Base-by-base conservation (phyloP, 2,113 vertebrate genomes). In the Elephantulus edwardii region DNA sequence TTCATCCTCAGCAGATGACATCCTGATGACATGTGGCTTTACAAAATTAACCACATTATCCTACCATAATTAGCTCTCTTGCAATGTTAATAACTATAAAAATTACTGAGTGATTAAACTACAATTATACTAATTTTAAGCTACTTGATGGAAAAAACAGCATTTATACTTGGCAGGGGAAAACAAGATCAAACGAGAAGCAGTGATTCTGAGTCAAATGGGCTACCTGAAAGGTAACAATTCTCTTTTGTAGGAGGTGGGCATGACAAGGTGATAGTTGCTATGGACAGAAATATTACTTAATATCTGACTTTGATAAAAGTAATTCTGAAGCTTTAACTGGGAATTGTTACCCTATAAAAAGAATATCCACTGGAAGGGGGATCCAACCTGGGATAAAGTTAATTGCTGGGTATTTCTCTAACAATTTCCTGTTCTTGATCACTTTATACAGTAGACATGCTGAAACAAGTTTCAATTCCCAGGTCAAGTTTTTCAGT, bases 21-120 rank as follows among this genome's bases (percentile, higher is more conserved):
- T 80, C 71, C 22, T 87, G 87, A 87, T 83, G 50, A 89, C 48
- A 89, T 86, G 46, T 30, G 87, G 60, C 60, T 88, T 94, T 79
- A 91, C 2, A 93, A 86, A 91, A 93, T 79, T 83, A 92, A 90
- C 74, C 42, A 17, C 38, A 72, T 77, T 66, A 91, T 56, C n/a
- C 22, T 44, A 91, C 22, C 76, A 26, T 88, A 93, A 91, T 76
- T 54, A 88, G 46, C 56, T 90, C 56, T 89, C 62, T 71, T 75
- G 40, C 70, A 93, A 89, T 2, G 54, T 82, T 91, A 95, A 84
- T 46, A 92, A 94, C 83, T 54, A 83, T 58, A 50, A 92, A n/a
- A 96, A 72, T 86, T 83, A 88, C 76, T 68, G 35, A 14, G 48
- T 72, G 70, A 95, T 83, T 90, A 86, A 82, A 71, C 35, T 71